phyloP scores from a whole-genome alignment of 2,888 invertebrate species.

The Parthenolecanium corni region DNA sequence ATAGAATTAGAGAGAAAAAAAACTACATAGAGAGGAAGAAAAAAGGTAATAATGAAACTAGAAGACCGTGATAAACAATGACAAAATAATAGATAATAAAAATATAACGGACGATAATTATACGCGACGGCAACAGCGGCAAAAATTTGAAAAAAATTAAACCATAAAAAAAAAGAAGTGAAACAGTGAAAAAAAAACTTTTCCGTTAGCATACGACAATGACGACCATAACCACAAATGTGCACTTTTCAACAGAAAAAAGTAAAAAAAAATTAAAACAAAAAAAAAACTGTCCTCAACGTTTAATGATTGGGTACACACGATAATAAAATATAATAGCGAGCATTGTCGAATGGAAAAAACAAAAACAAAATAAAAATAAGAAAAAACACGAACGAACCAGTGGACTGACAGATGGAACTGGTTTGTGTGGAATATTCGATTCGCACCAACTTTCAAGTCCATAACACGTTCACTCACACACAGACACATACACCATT shows the following conservation, averaged over 20 bases:
- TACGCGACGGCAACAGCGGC: slow-evolving; percentile 7
- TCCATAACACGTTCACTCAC: neutral
- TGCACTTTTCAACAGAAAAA: slow-evolving; percentile 12
- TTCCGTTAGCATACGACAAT: slow-evolving; percentile 13
- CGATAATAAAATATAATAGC: slow-evolving; percentile 21
- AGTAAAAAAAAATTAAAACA: neutral
- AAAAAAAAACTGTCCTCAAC: slow-evolving; percentile 23
- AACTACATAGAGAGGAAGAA: too few relatives aligned
- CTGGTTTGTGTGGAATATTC: slow-evolving; percentile 23
- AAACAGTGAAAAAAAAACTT: neutral
- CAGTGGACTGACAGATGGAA: slow-evolving; percentile 16
- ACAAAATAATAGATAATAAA: slow-evolving; percentile 25
- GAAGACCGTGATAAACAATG: slow-evolving; percentile 28
- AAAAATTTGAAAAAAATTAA: neutral
- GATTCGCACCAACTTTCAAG: too few relatives aligned
- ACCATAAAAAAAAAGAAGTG: neutral
- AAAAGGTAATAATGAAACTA: too few relatives aligned
- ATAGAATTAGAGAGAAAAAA: too few relatives aligned
- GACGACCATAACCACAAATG: slow-evolving; percentile 23
- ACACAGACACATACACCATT: neutral
- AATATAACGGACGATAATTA: slow-evolving; percentile 27
- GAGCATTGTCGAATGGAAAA: slow-evolving; percentile 13
- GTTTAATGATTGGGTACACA: slow-evolving; percentile 24
- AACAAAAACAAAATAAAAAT: too few relatives aligned
- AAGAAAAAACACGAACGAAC: neutral